These are phyloP conservation scores for Apus apus DNA, from an alignment of 2,113 vertebrate genomes.

Conservation along the genomic window DNA sequence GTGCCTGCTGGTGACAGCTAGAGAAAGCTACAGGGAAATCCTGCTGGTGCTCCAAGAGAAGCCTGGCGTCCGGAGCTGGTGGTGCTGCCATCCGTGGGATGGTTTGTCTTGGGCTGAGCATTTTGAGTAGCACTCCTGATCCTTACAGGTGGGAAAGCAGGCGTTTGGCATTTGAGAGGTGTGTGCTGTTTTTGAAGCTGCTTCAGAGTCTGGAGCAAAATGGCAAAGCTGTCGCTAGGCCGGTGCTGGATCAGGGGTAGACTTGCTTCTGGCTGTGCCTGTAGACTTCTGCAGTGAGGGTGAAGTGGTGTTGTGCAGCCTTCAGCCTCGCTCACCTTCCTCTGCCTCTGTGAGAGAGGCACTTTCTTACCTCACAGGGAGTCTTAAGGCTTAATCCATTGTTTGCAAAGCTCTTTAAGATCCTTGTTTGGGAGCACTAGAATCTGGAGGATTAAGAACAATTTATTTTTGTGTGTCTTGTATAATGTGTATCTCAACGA, in stretches of 20 bases:
- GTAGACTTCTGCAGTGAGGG: background rate
- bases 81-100: fast-evolving
- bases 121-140: background rate
- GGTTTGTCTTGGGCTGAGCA: background rate
- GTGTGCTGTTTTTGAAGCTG: fast-evolving
- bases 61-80: fast-evolving
- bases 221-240: background rate
- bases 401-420: conserved; percentile 69
- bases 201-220: background rate
- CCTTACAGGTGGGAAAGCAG: background rate
- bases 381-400: conserved; percentile 62
- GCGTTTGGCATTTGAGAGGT: background rate
- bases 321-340: background rate
- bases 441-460: conserved; percentile 62
- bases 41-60: fast-evolving
- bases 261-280: fast-evolving
- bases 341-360: background rate
- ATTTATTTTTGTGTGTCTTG: conserved; percentile 64
- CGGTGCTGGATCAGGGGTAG: fast-evolving
- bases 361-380: background rate
- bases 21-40: no score
- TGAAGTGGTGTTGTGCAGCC: background rate
- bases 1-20: background rate
- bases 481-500: conserved; percentile 11
- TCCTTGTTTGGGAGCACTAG: conserved; percentile 49